Base-by-base conservation (phyloP, 2,888 invertebrate genomes). In the Rapana venosa region DNA sequence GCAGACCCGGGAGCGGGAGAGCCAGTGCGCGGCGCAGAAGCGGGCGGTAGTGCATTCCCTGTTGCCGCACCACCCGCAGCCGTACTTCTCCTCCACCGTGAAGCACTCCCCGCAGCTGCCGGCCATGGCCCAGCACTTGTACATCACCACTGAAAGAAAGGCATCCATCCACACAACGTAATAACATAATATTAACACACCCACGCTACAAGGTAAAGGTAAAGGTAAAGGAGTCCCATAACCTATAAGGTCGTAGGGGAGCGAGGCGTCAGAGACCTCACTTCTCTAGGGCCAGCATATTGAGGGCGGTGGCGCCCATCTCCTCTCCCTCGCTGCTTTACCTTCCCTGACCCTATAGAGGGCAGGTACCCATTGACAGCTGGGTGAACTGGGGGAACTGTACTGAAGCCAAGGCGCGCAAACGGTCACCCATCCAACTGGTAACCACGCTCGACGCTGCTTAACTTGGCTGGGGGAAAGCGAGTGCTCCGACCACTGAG, bases 71-170 rank as follows among this genome's bases (percentile, higher is more conserved):
- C 99, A 99, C 87, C 99, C 99, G 96, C 99, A 99, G 90, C 98
- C 98, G 96, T 98, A 99, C 96, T 98, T 98, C 94, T 98, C 98
- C 6, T 98, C 97, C 91, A 98, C 97, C 56, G 98, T 98, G 94
- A 99, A 97, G 96, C 99, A 99, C 97, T 98, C 98, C 6, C 99
- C 99, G 96, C 99, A 99, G 96, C 99, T 99, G 96, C 98, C 98
- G 6, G 99, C 99, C 98, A 99, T 98, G 96, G 98, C 98, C 91
- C 98, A 98, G 96, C 99, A 99, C 90, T 96, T 96, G 95, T 97
- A 97, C 91, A 97, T 95, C 83, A 95, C 94, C 86, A 86, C 86
- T 86, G 86, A 86, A 61, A 66, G 26, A 77, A 1, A 74, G 26
- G 26, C n/a, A n/a, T n/a, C 61, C 20, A 74, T 11, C 22, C 26